These are phyloP conservation scores for Semnornis frantzii DNA, from an alignment of 2,113 vertebrate genomes.

Conservation along the genomic window DNA sequence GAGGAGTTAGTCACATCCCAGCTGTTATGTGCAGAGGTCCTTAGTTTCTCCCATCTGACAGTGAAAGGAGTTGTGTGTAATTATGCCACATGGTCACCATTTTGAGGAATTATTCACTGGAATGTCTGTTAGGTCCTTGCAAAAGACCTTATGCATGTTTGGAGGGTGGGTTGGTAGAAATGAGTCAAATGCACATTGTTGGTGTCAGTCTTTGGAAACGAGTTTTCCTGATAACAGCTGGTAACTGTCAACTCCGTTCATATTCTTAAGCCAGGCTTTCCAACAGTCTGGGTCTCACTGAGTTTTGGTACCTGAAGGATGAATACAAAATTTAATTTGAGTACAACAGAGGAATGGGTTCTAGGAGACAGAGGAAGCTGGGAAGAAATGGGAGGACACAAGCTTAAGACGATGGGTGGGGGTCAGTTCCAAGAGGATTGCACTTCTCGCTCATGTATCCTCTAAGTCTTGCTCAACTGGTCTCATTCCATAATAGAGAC, in stretches of 20 bases:
- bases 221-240: neutral
- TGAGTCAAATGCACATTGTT: neutral
- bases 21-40: neutral
- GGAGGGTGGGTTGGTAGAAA: neutral
- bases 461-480: neutral
- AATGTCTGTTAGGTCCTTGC: neutral
- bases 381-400: too few relatives aligned
- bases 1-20: slow-evolving; percentile 5
- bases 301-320: neutral
- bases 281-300: neutral
- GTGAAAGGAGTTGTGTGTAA: neutral
- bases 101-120: neutral
- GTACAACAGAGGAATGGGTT: neutral
- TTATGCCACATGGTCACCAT: neutral
- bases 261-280: neutral
- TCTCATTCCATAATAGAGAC: neutral
- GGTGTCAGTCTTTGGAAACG: neutral
- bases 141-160: neutral
- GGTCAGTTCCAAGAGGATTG: neutral
- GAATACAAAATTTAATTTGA: neutral
- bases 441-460: neutral
- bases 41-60: neutral
- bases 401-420: neutral
- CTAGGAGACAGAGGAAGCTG: neutral
- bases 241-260: neutral